Conservation (phyloP, 2,888 invertebrate genomes). For the Leptopilina drosophilae region DNA sequence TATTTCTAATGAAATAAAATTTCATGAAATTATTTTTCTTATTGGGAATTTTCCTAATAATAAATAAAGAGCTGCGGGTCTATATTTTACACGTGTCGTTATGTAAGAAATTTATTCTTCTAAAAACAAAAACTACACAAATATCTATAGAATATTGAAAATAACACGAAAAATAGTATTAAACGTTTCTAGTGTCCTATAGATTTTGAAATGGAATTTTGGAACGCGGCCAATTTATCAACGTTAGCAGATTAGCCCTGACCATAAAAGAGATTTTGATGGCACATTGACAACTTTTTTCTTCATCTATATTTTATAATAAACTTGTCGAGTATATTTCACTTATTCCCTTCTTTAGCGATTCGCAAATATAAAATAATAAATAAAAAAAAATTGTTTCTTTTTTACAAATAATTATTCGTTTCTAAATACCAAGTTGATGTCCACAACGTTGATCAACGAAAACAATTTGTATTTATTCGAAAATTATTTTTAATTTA, state of each 20-base stretch:
- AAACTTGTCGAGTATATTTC: neutral
- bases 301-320: slow-evolving; percentile 36
- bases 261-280: slow-evolving; percentile 70
- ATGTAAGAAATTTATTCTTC: slow-evolving; percentile 1
- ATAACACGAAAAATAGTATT: slow-evolving; percentile 15
- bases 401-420: too few species aligned
- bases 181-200: slow-evolving; percentile 50
- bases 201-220: slow-evolving; percentile 66
- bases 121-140: neutral
- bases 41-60: neutral
- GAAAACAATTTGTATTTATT: too few species aligned
- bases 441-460: too few species aligned
- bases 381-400: neutral
- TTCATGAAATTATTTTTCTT: neutral
- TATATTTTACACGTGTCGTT: slow-evolving; percentile 24
- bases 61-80: neutral
- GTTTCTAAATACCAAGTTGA: too few species aligned
- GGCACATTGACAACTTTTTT: slow-evolving; percentile 69
- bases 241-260: slow-evolving; percentile 60
- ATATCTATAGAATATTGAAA: too few species aligned
- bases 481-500: too few species aligned
- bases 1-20: neutral
- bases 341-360: neutral
- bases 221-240: slow-evolving; percentile 64
- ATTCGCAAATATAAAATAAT: neutral